A percentile compares a stretch with the other conserved stretches of the same genome.
These are phyloP conservation scores for Catostylus mosaicus DNA, from an alignment of 30 jellyfish, hydroid and myxozoan genomes.

Conservation along the genomic window DNA sequence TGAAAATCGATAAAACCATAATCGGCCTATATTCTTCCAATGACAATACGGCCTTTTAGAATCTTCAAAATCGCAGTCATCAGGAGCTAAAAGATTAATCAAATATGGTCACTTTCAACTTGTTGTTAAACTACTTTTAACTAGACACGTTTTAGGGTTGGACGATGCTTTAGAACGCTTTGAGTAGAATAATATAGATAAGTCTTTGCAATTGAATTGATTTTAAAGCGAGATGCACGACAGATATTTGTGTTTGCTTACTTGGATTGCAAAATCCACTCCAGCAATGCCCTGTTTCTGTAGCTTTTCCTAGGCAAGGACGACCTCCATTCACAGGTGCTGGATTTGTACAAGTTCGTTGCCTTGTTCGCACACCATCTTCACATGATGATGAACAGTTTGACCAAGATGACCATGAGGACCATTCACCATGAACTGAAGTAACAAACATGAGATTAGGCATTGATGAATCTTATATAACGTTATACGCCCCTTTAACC, in stretches of 20 bases:
- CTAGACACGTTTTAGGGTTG: not conserved
- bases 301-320: slow-evolving; percentile 16
- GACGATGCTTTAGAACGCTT: too few relatives aligned
- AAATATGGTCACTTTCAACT: too few relatives aligned
- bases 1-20: not conserved
- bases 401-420: slow-evolving; percentile 20
- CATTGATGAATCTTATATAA: too few relatives aligned
- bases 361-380: slow-evolving; percentile 3
- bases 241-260: too few relatives aligned
- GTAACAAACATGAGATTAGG: too few relatives aligned
- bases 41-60: slow-evolving; percentile 1
- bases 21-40: not conserved
- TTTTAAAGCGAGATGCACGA: too few relatives aligned
- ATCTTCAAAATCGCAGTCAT: slow-evolving; percentile 30
- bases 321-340: slow-evolving; percentile 32
- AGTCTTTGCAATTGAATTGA: too few relatives aligned
- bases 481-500: too few relatives aligned
- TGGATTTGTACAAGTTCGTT: slow-evolving; percentile 31
- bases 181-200: too few relatives aligned
- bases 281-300: slow-evolving; percentile 6
- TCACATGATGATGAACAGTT: slow-evolving; percentile 25
- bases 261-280: slow-evolving; percentile 36
- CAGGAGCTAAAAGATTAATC: slow-evolving; percentile 8
- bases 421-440: slow-evolving; percentile 34
- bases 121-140: not conserved